Evolutionary conservation across 30 jellyfish, hydroid and myxozoan species (phyloP).

Genomic region (Hydractinia echinata): DNA sequence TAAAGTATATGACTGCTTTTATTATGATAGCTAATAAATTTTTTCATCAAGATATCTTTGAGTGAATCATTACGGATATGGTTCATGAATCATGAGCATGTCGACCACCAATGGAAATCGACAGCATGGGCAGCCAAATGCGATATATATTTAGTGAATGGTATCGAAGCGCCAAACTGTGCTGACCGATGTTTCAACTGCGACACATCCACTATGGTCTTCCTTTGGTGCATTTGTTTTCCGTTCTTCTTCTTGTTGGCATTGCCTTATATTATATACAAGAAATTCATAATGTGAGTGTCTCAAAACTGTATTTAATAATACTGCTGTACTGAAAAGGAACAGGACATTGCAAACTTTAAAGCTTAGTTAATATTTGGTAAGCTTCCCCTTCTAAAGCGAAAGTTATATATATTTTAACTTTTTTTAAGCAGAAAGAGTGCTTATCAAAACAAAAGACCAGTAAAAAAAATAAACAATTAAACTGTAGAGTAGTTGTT

Average conservation of each 20-base stretch:
- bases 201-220: constrained; percentile 35
- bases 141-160: constrained; percentile 65
- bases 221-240: constrained; percentile 64
- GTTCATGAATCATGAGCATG: constrained; percentile 49
- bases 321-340: neutral
- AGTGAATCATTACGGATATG: constrained; percentile 55
- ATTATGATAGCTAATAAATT: neutral
- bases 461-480: too few species aligned
- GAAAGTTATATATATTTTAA: too few species aligned
- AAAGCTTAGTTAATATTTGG: too few species aligned
- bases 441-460: too few species aligned
- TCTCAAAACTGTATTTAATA: neutral
- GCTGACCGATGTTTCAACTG: constrained; percentile 53
- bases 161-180: constrained; percentile 69
- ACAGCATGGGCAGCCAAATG: constrained; percentile 54
- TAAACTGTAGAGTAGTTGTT: too few species aligned
- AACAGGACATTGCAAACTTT: too few species aligned
- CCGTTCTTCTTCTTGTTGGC: constrained; percentile 47
- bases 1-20: neutral
- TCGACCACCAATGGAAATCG: constrained; percentile 35
- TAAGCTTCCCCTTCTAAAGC: too few species aligned
- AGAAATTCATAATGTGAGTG: constrained; percentile 63
- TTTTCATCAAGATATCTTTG: constrained; percentile 37
- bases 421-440: too few species aligned
- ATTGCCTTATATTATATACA: constrained; percentile 65